Base-by-base conservation (phyloP, 1,140 invertebrate species). In the Musca domestica region DNA sequence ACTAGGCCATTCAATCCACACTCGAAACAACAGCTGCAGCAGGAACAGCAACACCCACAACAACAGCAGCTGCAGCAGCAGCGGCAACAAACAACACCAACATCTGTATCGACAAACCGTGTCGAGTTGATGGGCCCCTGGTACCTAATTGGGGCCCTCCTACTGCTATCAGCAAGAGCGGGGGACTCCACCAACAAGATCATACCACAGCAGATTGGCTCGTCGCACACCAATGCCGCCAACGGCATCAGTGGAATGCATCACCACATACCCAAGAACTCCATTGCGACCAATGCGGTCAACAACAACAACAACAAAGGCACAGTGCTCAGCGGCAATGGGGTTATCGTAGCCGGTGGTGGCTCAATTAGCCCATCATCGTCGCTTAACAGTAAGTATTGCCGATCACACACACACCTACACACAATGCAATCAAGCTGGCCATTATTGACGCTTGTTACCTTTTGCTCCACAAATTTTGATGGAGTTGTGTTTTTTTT, bases 91-190 rank as follows among this genome's bases (percentile, higher is more conserved):
- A 10, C 5, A 12, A 41, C 34, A 41, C 34, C 4, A 41, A 41
- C 34, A 41, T 30, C 25, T 41, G 19, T 15, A 25, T 61, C 64
- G 30, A 69, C 65, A 67, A 63, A 70, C 70, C 74, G 77, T 74
- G 69, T 78, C 73, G 76, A 80, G 78, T 76, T 80, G 78, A 80
- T 80, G 78, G 80, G 80, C 78, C 77, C 72, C 69, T 80, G 78
- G 78, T 75, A 72, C 74, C 65, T 78, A 75, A 76, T 80, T 76
- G 76, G 77, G 71, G 77, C 76, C 78, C 78, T 80, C 76, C 78
- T 80, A 61, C 73, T 80, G 77, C 77, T 80, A 47, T 73, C 74
- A 73, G 77, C 76, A 70, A 78, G 75, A 71, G 73, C 72, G 77
- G 78, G 78, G 78, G 77, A 80, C 75, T 80, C 78, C 76, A 77